Percentiles rank a stretch among this genome's conserved stretches.
Conservation (phyloP, 2,797 vertebrate species). For the Cuculus canorus region DNA sequence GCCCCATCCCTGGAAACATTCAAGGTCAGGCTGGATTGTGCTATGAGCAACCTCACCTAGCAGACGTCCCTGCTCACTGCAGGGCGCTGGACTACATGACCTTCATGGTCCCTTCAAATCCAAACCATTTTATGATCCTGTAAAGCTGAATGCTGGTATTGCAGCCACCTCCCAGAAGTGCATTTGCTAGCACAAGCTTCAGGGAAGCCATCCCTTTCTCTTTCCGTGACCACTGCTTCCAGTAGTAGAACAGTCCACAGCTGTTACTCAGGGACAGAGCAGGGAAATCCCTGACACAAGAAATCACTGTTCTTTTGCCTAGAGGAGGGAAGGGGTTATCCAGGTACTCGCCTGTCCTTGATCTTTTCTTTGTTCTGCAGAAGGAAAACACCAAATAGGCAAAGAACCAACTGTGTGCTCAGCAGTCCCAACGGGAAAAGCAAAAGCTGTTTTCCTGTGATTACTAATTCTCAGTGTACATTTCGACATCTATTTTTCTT, state of each 20-base stretch:
- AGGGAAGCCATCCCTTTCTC: rapidly evolving
- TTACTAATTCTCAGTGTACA: neutral
- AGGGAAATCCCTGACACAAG: neutral
- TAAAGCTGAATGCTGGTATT: rapidly evolving
- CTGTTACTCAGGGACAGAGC: rapidly evolving
- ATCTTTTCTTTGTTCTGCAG: neutral
- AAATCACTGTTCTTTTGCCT: neutral
- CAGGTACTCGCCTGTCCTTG: rapidly evolving
- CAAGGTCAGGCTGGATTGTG: too few relatives aligned
- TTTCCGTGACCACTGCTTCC: rapidly evolving
- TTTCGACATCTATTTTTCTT: neutral
- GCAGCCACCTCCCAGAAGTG: too few relatives aligned
- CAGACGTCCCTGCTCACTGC: too few relatives aligned
- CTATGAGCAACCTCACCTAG: too few relatives aligned
- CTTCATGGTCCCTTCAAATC: too few relatives aligned
- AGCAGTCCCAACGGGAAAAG: neutral
- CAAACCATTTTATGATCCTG: too few relatives aligned
- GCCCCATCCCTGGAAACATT: too few relatives aligned
- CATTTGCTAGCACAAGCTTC: rapidly evolving
- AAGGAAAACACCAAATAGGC: rapidly evolving
- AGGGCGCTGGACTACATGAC: too few relatives aligned
- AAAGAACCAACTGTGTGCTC: rapidly evolving
- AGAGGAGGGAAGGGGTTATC: too few relatives aligned
- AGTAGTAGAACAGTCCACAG: rapidly evolving
- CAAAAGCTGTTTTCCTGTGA: neutral